These are phyloP conservation scores for Gambusia affinis DNA, from an alignment of 2,113 vertebrate species.

Conservation along the genomic window DNA sequence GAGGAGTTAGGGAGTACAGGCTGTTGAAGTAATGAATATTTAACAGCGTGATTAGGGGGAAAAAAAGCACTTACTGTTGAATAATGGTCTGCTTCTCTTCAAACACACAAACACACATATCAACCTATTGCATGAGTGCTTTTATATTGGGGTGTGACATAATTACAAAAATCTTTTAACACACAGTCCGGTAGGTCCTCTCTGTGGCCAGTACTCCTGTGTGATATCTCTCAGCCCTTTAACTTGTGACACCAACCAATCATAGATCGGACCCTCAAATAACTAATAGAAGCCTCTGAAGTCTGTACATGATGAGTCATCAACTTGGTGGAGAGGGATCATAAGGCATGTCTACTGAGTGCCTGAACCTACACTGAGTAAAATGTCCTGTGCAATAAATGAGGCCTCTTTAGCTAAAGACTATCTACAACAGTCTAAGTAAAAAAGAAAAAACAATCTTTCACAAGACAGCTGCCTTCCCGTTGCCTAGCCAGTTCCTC, in stretches of 20 bases:
- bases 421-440: slow-evolving; percentile 51
- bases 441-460: slow-evolving; percentile 38
- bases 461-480: slow-evolving; percentile 38
- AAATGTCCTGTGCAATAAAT: slow-evolving; percentile 71
- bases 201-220: slow-evolving; percentile 40
- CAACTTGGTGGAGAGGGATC: slow-evolving; percentile 36
- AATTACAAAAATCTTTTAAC: slow-evolving; percentile 33
- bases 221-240: slow-evolving; percentile 73
- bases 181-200: slow-evolving; percentile 44
- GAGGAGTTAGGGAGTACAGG: slow-evolving; percentile 29
- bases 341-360: slow-evolving; percentile 76
- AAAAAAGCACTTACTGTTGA: slow-evolving; percentile 49
- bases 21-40: slow-evolving; percentile 59
- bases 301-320: slow-evolving; percentile 68
- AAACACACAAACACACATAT: slow-evolving; percentile 9
- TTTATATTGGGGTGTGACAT: slow-evolving; percentile 46
- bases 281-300: slow-evolving; percentile 60
- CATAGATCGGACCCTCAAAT: slow-evolving; percentile 64
- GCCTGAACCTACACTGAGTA: slow-evolving; percentile 62
- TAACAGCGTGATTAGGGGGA: slow-evolving; percentile 31
- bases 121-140: slow-evolving; percentile 30
- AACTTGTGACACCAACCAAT: slow-evolving; percentile 68
- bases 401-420: slow-evolving; percentile 59
- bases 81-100: slow-evolving; percentile 29
- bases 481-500: slow-evolving; percentile 1